These are phyloP conservation scores for Spongia lamella DNA, from an alignment of 37 sponge, comb jelly and placozoan species.

Conservation along the genomic window DNA sequence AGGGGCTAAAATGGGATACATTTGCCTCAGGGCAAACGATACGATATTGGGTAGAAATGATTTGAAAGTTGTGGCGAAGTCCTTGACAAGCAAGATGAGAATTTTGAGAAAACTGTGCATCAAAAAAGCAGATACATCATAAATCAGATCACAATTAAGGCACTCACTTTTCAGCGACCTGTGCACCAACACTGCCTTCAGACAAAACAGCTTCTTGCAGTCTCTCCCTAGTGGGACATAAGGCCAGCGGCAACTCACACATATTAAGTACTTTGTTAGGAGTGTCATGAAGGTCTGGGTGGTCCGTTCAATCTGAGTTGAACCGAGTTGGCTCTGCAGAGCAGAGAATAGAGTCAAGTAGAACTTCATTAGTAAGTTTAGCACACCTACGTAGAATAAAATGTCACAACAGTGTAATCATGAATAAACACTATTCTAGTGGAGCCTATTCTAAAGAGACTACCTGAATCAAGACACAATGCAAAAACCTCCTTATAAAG, in stretches of 20 bases:
- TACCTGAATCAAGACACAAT: too few relatives aligned
- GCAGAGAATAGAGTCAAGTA: constrained; percentile 62
- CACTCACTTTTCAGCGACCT: constrained; percentile 79
- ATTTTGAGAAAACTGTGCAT: constrained; percentile 66
- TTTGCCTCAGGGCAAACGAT: constrained; percentile 70
- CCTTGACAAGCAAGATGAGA: constrained; percentile 55
- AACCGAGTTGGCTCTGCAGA: constrained; percentile 64
- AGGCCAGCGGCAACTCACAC: neutral
- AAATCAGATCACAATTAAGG: neutral
- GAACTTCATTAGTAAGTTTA: constrained; percentile 66
- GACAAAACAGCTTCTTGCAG: constrained; percentile 51
- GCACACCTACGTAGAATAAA: constrained; percentile 39
- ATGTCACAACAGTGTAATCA: neutral
- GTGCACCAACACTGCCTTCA: constrained; percentile 40
- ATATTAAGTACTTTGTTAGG: constrained; percentile 45
- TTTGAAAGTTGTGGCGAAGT: constrained; percentile 5
- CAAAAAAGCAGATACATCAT: neutral
- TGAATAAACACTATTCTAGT: neutral
- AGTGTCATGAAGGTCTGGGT: constrained; percentile 74
- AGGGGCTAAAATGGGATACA: constrained; percentile 67
- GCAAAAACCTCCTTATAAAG: too few relatives aligned
- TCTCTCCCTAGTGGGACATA: constrained; percentile 36
- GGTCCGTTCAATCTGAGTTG: constrained; percentile 49
- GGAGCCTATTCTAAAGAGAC: too few relatives aligned
- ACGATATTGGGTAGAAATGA: constrained; percentile 67